Conservation (phyloP, 2,797 vertebrate species). For the Oophaga sylvatica region DNA sequence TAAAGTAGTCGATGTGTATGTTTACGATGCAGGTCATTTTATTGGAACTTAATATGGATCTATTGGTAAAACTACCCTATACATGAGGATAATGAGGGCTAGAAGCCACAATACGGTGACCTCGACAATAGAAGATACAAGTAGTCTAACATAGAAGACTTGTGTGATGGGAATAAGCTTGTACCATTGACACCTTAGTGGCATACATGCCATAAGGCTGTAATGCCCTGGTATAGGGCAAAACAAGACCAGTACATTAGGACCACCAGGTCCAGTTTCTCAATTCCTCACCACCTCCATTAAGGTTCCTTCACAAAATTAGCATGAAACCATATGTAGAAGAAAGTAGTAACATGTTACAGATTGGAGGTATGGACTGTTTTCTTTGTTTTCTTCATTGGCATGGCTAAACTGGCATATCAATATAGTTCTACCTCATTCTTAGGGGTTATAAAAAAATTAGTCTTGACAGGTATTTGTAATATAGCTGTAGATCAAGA, state of each 20-base stretch:
- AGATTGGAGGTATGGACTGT: background rate
- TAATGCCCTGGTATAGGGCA: too few relatives aligned
- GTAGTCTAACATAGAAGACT: background rate
- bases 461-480: slow-evolving; percentile 48
- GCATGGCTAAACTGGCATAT: slow-evolving; percentile 42
- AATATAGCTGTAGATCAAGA: slow-evolving; percentile 31
- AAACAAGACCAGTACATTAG: background rate
- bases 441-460: slow-evolving; percentile 42
- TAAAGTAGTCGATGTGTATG: slow-evolving; percentile 39
- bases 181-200: background rate
- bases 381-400: slow-evolving; percentile 16
- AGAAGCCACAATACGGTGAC: background rate
- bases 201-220: background rate
- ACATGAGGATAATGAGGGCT: background rate
- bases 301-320: background rate
- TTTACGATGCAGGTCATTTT: slow-evolving; percentile 23
- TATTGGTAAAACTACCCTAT: background rate
- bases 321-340: background rate
- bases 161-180: background rate
- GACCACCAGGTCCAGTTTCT: background rate
- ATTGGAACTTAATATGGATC: slow-evolving; percentile 29
- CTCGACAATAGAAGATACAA: background rate
- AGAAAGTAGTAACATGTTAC: background rate
- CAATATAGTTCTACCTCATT: slow-evolving; percentile 53
- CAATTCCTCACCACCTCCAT: background rate